These are phyloP conservation scores for Caracal caracal DNA, from an alignment of 2,113 vertebrate genomes.

Conservation along the genomic window DNA sequence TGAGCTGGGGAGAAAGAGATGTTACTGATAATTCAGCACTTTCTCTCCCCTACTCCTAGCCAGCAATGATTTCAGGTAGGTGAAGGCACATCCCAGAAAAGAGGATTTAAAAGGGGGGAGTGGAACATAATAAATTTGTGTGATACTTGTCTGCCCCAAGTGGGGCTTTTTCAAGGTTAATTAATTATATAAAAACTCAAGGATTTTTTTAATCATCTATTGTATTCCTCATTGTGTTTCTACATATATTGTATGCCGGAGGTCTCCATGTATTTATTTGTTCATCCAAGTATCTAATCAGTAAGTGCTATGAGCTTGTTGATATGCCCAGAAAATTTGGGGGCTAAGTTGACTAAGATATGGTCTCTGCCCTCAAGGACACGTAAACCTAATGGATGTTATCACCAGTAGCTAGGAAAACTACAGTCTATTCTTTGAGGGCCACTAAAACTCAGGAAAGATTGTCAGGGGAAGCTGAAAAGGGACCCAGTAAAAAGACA, in stretches of 20 bases:
- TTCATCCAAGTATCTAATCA: neutral
- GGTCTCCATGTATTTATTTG: neutral
- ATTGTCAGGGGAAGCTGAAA: neutral
- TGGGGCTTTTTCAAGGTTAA: neutral
- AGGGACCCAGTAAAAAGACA: neutral
- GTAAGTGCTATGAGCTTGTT: neutral
- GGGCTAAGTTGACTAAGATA: neutral
- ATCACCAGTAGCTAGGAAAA: neutral
- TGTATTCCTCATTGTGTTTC: neutral
- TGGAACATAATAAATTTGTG: neutral
- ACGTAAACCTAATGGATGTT: neutral
- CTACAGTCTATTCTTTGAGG: neutral
- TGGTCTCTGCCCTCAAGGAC: neutral
- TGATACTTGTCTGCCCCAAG: neutral
- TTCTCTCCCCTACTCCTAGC: neutral
- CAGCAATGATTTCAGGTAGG: neutral
- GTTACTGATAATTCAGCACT: neutral
- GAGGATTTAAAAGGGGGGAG: neutral
- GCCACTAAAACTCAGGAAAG: neutral
- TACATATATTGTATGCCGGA: neutral
- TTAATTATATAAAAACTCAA: neutral
- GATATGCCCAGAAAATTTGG: neutral
- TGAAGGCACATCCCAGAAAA: neutral
- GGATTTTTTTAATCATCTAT: neutral
- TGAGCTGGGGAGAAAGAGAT: neutral